Evolutionary conservation across 2,888 invertebrate species (phyloP), one percentile per base, ranked within the genome.

Genomic region (Acleris literana): DNA sequence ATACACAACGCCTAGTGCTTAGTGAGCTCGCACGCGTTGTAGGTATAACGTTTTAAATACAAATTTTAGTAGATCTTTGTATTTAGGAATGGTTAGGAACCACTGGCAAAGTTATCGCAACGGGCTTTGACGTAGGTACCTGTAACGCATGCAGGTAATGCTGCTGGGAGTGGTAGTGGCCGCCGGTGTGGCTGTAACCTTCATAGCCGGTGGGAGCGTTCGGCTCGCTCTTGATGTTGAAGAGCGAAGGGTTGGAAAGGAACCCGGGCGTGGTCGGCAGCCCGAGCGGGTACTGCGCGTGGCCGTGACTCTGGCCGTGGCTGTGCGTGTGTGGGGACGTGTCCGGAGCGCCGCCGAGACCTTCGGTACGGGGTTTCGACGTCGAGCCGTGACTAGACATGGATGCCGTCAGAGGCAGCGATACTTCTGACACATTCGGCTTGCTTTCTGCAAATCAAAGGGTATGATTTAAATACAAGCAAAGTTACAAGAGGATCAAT

Each of bases 121-220:
- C 0, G 33, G 33, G 33, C 9, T 33, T 33, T 33, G 33, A 33
- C 33, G 9, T 29, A 29, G 29, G 56, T 63, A 90, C 88, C 84
- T 91, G 91, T 69, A 94, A 83, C 33, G 94, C 93, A 78, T 94
- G 94, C 71, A 94, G 82, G 77, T 94, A 94, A 76, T 94, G 94
- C 63, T 88, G 93, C 72, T 94, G 94, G 66, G 85, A 85, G 84
- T 88, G 90, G 78, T 86, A 89, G 73, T 85, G 89, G 53, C 74
- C 74, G 68, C 66, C 73, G 61, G 84, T 75, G 77, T 85, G 85
- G 69, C 83, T 71, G 79, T 86, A 88, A 44, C 76, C 76, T 71
- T 86, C 88, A 79, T 85, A 89, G 62, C 76, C 76, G 70, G 75
- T 69, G 69, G 84, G 76, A 64, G 83, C 80, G 76, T 78, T 83